Percentiles rank a stretch among this genome's conserved stretches.
Evolutionary conservation across 2,113 vertebrate species (phyloP).

Genomic region (Sminthopsis crassicaudata): DNA sequence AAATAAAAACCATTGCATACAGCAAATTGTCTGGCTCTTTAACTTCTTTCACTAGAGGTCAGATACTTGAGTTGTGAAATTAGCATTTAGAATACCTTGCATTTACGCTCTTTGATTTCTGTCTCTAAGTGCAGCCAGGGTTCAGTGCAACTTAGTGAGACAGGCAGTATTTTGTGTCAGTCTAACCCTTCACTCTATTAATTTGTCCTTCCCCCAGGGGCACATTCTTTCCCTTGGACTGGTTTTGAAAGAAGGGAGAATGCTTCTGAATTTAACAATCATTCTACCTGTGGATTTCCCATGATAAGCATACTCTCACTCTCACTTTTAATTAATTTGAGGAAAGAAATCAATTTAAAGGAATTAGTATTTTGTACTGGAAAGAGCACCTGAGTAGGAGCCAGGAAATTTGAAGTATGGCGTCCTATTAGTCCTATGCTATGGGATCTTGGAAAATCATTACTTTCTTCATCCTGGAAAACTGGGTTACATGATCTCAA

Average conservation of each 20-base stretch:
- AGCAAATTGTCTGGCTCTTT: neutral
- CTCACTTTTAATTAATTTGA: neutral
- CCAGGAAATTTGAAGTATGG: neutral
- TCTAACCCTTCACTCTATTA: neutral
- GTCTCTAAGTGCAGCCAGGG: neutral
- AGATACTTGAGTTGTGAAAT: neutral
- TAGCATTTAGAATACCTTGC: neutral
- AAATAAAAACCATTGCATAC: neutral
- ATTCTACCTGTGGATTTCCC: neutral
- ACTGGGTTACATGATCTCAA: neutral
- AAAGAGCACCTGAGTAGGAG: neutral
- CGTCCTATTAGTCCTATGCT: neutral
- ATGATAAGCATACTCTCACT: neutral
- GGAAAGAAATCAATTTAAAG: neutral
- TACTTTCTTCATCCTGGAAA: slow-evolving; percentile 13
- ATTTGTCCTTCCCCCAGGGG: neutral
- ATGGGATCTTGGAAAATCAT: neutral
- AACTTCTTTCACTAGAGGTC: neutral
- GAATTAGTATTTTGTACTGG: neutral
- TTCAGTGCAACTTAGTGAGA: neutral
- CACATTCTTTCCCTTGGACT: neutral
- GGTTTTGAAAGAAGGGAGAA: neutral
- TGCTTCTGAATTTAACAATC: neutral
- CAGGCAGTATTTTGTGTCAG: neutral
- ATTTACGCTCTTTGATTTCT: slow-evolving; percentile 8